Evolutionary conservation across 2,113 vertebrate genomes (phyloP).

Genomic region (Corythornis vintsioides): DNA sequence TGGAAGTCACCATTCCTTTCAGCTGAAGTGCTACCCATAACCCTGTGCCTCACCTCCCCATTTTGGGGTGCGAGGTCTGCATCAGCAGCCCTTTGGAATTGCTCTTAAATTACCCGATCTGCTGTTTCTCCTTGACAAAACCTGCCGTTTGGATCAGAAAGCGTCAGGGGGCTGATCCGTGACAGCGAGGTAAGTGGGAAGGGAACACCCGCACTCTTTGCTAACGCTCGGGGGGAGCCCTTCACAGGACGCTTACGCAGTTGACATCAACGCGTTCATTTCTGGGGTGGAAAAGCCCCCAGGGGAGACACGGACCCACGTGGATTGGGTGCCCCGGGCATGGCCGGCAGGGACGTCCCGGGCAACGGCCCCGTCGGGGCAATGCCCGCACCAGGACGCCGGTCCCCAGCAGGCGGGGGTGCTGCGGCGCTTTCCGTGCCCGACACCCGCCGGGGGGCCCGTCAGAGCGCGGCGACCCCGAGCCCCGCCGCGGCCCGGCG

Average conservation of each 20-base stretch:
- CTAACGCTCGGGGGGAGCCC: background rate
- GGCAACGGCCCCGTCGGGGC: background rate
- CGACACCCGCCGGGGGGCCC: background rate
- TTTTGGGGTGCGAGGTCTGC: background rate
- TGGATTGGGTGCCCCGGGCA: background rate
- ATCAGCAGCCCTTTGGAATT: background rate
- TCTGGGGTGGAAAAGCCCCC: background rate
- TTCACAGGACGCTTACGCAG: background rate
- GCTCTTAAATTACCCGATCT: background rate
- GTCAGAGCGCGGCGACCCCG: too few relatives aligned
- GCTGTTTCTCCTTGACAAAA: background rate
- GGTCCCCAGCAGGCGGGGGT: background rate
- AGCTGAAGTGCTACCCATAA: fast-evolving
- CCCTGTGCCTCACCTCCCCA: background rate
- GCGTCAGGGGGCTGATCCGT: background rate
- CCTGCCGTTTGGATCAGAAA: fast-evolving
- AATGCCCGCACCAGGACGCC: background rate
- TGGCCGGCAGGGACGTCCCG: background rate
- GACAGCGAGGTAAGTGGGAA: background rate
- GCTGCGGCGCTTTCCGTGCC: too few relatives aligned
- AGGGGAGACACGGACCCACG: background rate
- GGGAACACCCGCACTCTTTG: background rate
- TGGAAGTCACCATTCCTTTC: background rate
- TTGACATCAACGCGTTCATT: fast-evolving
- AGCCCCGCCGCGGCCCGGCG: too few relatives aligned